Evolutionary conservation across 2,888 invertebrate species (phyloP).

Genomic region (Xylota segnis): DNA sequence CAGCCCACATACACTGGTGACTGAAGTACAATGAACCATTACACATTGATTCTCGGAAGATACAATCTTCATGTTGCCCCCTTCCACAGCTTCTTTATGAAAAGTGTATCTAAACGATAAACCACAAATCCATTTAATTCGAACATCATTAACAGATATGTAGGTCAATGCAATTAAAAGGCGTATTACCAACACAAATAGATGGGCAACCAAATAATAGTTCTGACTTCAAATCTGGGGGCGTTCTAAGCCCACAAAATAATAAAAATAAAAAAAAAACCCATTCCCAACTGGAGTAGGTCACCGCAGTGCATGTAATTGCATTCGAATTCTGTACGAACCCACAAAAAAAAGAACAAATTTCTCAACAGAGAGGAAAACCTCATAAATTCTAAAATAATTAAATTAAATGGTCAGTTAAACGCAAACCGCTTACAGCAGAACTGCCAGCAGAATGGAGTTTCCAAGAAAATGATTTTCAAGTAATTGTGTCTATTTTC

Average conservation of each 20-base stretch:
- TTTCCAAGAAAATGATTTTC: constrained; percentile 37
- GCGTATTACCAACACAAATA: constrained; percentile 25
- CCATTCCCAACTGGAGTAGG: constrained; percentile 7
- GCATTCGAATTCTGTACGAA: neutral
- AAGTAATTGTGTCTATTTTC: constrained; percentile 1
- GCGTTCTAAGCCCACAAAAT: constrained; percentile 29
- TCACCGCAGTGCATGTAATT: constrained; percentile 23
- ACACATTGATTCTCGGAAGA: too few species aligned
- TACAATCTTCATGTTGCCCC: neutral
- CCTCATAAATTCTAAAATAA: constrained; percentile 1
- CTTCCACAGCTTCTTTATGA: neutral
- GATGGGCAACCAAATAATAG: constrained; percentile 4
- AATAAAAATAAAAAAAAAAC: too few species aligned
- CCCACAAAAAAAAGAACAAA: neutral
- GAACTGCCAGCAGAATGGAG: constrained; percentile 7
- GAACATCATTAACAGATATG: neutral
- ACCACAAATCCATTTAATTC: neutral
- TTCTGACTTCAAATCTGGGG: constrained; percentile 27
- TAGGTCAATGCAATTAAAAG: constrained; percentile 32
- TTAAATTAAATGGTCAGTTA: constrained; percentile 21
- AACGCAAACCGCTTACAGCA: constrained; percentile 15
- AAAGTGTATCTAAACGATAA: neutral
- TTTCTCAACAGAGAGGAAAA: neutral
- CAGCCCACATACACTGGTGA: too few species aligned
- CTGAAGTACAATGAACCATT: too few species aligned